phyloP scores from a whole-genome alignment of 2,797 vertebrate genomes.

The Brachyalestes nurse region DNA sequence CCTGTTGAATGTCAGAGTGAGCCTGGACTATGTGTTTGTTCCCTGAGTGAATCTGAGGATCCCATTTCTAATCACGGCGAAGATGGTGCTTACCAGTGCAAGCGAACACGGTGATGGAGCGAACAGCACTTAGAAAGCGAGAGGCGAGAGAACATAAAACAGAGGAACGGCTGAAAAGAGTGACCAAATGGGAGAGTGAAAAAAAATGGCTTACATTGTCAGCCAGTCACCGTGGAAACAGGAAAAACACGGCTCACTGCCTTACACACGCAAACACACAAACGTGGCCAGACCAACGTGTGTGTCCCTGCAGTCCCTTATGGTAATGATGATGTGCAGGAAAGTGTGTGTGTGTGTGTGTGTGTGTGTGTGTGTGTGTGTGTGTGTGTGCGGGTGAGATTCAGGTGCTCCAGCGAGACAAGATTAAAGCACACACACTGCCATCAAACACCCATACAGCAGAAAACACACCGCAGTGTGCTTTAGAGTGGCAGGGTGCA shows the following conservation, averaged over 20 bases:
- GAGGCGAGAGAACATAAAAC: not conserved
- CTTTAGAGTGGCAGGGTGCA: conserved; percentile 9
- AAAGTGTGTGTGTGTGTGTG: not conserved
- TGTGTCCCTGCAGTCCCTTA: conserved; percentile 31
- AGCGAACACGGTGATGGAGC: conserved; percentile 31
- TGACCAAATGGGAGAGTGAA: not conserved
- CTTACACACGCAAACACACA: conserved; percentile 28
- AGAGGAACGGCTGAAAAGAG: conserved; percentile 16
- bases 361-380: conserved; percentile 16
- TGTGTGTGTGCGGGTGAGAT: conserved; percentile 37
- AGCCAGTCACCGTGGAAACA: conserved; percentile 56
- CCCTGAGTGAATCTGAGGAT: not conserved
- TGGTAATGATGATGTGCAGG: conserved; percentile 51
- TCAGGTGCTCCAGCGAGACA: conserved; percentile 42
- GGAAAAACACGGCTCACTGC: conserved; percentile 40
- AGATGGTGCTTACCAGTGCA: conserved; percentile 20
- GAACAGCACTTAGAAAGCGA: conserved; percentile 47
- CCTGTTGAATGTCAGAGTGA: not conserved
- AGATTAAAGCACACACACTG: conserved; percentile 57
- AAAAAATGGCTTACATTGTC: conserved; percentile 33
- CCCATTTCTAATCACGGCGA: conserved; percentile 25
- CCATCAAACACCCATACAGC: conserved; percentile 48
- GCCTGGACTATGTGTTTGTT: not conserved
- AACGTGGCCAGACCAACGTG: not conserved
- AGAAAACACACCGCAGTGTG: conserved; percentile 11